Conservation (phyloP, 2,888 invertebrate genomes). For the Anorthoa munda region DNA sequence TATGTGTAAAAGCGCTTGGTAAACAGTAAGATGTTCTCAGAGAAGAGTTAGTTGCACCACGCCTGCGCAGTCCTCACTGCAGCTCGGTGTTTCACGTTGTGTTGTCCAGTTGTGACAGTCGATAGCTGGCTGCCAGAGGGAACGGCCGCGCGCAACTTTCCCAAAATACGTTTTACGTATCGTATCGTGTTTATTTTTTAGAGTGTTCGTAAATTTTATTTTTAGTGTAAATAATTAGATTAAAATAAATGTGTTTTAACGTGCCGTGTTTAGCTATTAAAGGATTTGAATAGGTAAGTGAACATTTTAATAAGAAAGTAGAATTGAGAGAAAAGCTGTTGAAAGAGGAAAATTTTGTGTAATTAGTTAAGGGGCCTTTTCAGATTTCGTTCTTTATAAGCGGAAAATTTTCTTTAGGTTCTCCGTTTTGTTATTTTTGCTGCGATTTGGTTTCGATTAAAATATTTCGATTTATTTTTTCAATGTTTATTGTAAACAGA, state of each 20-base stretch:
- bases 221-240: slow-evolving; percentile 63
- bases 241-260: slow-evolving; percentile 67
- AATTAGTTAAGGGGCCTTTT: slow-evolving; percentile 66
- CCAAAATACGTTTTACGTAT: slow-evolving; percentile 60
- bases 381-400: slow-evolving; percentile 59
- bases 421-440: slow-evolving; percentile 45
- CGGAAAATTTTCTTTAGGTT: slow-evolving; percentile 47
- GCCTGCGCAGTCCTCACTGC: slow-evolving; percentile 85
- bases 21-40: slow-evolving; percentile 73
- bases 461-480: slow-evolving; percentile 21
- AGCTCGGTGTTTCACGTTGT: slow-evolving; percentile 82
- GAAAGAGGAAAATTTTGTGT: slow-evolving; percentile 64
- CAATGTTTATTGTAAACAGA: slow-evolving; percentile 30
- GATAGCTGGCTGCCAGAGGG: slow-evolving; percentile 77
- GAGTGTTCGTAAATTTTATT: slow-evolving; percentile 59
- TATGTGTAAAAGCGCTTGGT: slow-evolving; percentile 59
- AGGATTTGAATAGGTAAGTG: slow-evolving; percentile 72
- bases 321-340: slow-evolving; percentile 44
- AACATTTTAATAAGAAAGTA: slow-evolving; percentile 52
- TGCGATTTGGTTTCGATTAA: slow-evolving; percentile 42
- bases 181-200: slow-evolving; percentile 62
- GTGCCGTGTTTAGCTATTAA: slow-evolving; percentile 68
- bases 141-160: slow-evolving; percentile 72
- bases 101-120: slow-evolving; percentile 82
- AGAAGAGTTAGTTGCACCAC: slow-evolving; percentile 81